Percentiles rank a stretch among this genome's conserved stretches.
Evolutionary conservation across 2,113 vertebrate species (phyloP).

Genomic region (Scatophagus argus): DNA sequence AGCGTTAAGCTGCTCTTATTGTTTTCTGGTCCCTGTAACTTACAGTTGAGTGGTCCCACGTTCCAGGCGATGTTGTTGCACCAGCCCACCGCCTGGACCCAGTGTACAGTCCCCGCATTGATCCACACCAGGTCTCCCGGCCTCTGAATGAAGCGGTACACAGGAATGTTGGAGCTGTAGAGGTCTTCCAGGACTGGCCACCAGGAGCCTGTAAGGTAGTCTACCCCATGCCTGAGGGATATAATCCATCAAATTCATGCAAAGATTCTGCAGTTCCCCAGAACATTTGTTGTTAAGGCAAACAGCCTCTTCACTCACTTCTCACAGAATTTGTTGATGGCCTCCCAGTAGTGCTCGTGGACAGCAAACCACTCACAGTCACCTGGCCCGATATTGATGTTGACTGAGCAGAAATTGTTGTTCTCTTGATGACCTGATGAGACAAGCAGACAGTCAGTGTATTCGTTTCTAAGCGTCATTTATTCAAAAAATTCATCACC

Average conservation of each 20-base stretch:
- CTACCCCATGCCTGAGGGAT: conserved; percentile 87
- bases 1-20: background rate
- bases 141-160: conserved; percentile 94
- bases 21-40: conserved; percentile 48
- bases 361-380: conserved; percentile 96
- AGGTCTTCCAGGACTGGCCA: conserved; percentile 95
- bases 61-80: conserved; percentile 98
- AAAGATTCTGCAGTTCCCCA: background rate
- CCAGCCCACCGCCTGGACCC: conserved; percentile 96
- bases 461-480: background rate
- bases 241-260: background rate
- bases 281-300: background rate
- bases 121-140: conserved; percentile 96
- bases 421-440: conserved; percentile 92
- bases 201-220: conserved; percentile 95
- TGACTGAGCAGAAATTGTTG: conserved; percentile 95
- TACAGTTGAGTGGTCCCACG: conserved; percentile 92
- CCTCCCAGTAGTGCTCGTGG: conserved; percentile 92
- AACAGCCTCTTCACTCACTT: conserved; percentile 79
- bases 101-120: conserved; percentile 93
- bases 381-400: conserved; percentile 93
- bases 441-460: background rate
- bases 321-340: conserved; percentile 92
- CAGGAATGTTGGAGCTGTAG: conserved; percentile 91
- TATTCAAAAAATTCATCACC: background rate